Conservation (phyloP, 2,888 invertebrate species). For the Melanchra persicariae region DNA sequence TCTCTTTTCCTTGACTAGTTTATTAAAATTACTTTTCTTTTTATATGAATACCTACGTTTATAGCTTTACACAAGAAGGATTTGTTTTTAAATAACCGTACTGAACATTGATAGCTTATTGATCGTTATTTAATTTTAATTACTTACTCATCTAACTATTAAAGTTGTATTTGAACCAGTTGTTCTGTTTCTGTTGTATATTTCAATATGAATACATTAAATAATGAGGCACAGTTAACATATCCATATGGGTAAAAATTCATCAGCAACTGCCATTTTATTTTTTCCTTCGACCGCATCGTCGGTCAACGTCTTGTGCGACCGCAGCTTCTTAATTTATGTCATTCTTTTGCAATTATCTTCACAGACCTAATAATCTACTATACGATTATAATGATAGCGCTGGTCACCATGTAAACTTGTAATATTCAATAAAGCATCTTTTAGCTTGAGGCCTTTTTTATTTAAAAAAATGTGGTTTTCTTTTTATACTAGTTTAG, state of each 20-base stretch:
- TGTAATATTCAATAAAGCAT: constrained; percentile 59
- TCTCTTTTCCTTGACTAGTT: constrained; percentile 46
- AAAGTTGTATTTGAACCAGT: background rate
- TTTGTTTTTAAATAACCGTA: background rate
- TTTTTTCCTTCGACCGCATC: constrained; percentile 56
- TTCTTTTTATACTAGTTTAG: no score
- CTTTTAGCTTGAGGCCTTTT: background rate
- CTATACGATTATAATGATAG: constrained; percentile 41
- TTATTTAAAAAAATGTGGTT: no score
- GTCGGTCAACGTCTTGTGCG: constrained; percentile 73
- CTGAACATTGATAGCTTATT: background rate
- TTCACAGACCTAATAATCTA: constrained; percentile 57
- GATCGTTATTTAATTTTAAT: background rate
- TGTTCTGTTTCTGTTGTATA: background rate
- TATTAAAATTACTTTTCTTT: constrained; percentile 6
- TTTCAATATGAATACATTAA: background rate
- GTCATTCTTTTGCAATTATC: constrained; percentile 68
- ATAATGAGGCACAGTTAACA: constrained; percentile 2
- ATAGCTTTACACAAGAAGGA: background rate
- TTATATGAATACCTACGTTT: background rate
- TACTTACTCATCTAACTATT: background rate
- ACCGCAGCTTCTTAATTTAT: constrained; percentile 72
- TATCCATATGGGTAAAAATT: constrained; percentile 8
- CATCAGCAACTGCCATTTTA: background rate
- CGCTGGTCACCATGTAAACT: constrained; percentile 20